Evolutionary conservation across 2,888 invertebrate genomes (phyloP).

Genomic region (Phragmatobia fuliginosa): DNA sequence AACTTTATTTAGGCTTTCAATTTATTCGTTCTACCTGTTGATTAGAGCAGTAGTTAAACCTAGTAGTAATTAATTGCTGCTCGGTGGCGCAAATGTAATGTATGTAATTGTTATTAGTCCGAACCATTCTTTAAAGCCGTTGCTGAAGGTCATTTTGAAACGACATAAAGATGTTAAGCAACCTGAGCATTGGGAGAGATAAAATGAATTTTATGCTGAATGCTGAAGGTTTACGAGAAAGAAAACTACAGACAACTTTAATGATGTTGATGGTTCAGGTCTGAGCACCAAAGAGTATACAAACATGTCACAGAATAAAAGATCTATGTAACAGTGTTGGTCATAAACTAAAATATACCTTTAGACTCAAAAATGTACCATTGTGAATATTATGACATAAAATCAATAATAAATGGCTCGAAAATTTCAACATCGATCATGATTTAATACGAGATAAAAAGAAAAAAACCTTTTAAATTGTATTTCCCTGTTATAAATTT

Average conservation of each 20-base stretch:
- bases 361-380: background rate
- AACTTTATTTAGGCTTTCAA: no score
- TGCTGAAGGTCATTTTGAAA: no score
- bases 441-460: background rate
- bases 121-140: no score
- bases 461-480: background rate
- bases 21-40: no score
- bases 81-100: no score
- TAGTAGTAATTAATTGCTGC: no score
- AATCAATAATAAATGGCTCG: constrained; percentile 15
- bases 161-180: background rate
- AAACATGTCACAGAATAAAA: background rate
- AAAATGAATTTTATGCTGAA: background rate
- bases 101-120: no score
- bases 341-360: background rate
- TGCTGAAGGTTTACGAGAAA: background rate
- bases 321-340: background rate
- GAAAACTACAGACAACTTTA: background rate
- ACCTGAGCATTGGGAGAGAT: background rate
- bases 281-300: background rate
- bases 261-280: background rate
- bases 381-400: constrained; percentile 3
- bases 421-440: constrained; percentile 48
- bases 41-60: no score
- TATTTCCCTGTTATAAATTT: constrained; percentile 8